Evolutionary conservation across 2,888 invertebrate species (phyloP).

Genomic region (Caenorhabditis afra): DNA sequence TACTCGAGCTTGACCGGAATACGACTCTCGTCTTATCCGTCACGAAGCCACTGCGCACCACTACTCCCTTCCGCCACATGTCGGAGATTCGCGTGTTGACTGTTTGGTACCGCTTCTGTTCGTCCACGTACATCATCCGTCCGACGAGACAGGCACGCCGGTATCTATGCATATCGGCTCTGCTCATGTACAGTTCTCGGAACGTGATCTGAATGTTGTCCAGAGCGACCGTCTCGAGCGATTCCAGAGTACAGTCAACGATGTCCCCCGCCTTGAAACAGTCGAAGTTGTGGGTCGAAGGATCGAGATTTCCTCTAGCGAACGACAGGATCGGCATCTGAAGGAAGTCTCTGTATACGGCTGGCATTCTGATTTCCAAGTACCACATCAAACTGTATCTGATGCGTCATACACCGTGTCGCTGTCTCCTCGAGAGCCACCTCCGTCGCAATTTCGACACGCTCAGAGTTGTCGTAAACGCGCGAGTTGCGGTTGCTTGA

Average conservation of each 20-base stretch:
- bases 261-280: slow-evolving; percentile 17
- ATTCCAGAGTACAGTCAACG: slow-evolving; percentile 31
- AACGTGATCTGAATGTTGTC: slow-evolving; percentile 97
- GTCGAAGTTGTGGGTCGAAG: slow-evolving; percentile 18
- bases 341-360: too few species aligned
- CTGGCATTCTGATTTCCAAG: too few species aligned
- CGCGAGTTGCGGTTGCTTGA: slow-evolving; percentile 27
- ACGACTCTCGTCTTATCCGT: slow-evolving; percentile 96
- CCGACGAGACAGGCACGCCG: slow-evolving; percentile 90
- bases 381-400: not conserved
- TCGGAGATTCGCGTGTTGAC: slow-evolving; percentile 57
- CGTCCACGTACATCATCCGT: slow-evolving; percentile 83
- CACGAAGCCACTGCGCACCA: slow-evolving; percentile 87
- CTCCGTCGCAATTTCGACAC: slow-evolving; percentile 4
- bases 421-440: not conserved
- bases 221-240: slow-evolving; percentile 81
- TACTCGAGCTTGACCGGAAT: slow-evolving; percentile 95
- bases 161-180: slow-evolving; percentile 98
- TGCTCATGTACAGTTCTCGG: slow-evolving; percentile 96
- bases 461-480: slow-evolving; percentile 1
- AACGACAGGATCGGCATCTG: slow-evolving; percentile 19
- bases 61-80: slow-evolving; percentile 62
- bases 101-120: slow-evolving; percentile 53
- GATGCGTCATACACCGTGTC: not conserved
- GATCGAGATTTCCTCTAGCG: not conserved